phyloP scores from a whole-genome alignment of 2,888 invertebrate species.

The Noctua comes region DNA sequence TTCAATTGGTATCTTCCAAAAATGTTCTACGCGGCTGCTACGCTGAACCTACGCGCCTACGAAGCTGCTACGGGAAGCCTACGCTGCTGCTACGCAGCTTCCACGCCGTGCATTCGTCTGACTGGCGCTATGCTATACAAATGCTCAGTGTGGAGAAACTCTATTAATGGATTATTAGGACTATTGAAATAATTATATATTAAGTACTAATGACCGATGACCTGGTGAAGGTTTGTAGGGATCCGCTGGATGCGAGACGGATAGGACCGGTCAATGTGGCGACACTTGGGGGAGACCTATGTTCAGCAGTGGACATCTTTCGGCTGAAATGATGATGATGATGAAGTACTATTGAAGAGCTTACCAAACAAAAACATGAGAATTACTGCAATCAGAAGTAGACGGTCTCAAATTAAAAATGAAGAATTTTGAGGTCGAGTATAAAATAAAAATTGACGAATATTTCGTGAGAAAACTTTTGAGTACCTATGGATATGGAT shows the following conservation, averaged over 20 bases:
- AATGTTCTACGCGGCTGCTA: neutral
- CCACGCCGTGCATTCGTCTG: neutral
- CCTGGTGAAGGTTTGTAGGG: no score
- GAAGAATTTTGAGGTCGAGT: neutral
- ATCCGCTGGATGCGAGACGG: no score
- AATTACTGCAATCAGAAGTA: neutral
- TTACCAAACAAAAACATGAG: neutral
- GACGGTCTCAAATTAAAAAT: neutral
- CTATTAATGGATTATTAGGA: neutral
- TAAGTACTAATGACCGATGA: neutral
- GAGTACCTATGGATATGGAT: no score
- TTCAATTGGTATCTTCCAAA: neutral
- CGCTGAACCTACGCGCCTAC: neutral
- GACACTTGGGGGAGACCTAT: no score
- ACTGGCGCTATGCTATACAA: neutral
- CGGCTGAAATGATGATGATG: no score
- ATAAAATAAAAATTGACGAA: neutral
- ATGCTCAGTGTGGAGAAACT: no score
- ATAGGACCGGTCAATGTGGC: no score
- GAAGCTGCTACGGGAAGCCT: neutral
- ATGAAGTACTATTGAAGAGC: neutral
- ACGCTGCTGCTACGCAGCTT: neutral
- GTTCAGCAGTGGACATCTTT: no score
- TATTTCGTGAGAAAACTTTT: no score
- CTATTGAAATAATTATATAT: neutral